Base-by-base conservation (phyloP, 2,888 invertebrate species). In the Tiliacea aurago region DNA sequence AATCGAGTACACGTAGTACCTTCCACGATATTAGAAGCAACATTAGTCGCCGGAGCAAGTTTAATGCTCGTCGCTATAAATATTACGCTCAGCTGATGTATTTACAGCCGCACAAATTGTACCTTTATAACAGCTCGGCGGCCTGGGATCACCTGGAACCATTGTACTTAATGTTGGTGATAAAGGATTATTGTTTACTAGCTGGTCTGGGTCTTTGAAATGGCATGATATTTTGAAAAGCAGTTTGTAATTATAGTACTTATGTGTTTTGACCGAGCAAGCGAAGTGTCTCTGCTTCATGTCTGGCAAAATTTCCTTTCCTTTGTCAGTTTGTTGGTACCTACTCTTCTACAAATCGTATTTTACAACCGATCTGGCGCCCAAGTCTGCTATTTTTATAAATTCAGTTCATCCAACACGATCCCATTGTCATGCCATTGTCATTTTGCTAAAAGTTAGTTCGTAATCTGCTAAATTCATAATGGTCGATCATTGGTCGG, bases 21-120 rank as follows among this genome's bases (percentile, higher is more conserved):
- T 66, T 0, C 41, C 33, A 28, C 63, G 73, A 80, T 82, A 86
- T 90, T 90, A 89, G 90, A 87, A 84, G 84, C 83, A 86, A 84
- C 90, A 90, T 90, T 90, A 90, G 87, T 88, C 86, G 90, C 87
- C 71, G 83, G 84, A 85, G 85, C 82, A 88, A 89, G 83, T 91
- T 89, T 89, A 90, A 90, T 89, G 90, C 78, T 85, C 85, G 81
- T 87, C 87, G 87, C 88, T 82, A 90, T 91, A 90, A 91, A 91
- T 91, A 90, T 28, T 88, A 86, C 80, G 80, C 81, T 76, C 70
- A 68, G 70, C 84, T 85, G 89, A 89, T 86, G 84, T 89, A 89
- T 90, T 89, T 89, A 88, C 84, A 81, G 85, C 70, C 70, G 64
- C 61, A 61, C 76, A 80, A 85, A 83, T 78, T 77, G 78, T 76